Conservation (phyloP, 2,113 vertebrate species). For the Physeter macrocephalus region DNA sequence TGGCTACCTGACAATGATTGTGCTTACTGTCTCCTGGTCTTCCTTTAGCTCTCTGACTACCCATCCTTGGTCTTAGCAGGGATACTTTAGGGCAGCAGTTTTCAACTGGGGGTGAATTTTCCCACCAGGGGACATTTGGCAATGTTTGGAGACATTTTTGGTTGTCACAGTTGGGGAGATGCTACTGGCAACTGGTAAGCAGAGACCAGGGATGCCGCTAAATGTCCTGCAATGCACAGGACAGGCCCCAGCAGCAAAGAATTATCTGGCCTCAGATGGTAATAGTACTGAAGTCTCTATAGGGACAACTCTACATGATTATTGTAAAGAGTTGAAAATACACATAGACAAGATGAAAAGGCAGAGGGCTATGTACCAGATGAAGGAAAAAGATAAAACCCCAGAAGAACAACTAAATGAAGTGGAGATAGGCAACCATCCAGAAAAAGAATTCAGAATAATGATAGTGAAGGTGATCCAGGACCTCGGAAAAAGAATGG, state of each 20-base stretch:
- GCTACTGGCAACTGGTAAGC: neutral
- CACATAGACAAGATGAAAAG: neutral
- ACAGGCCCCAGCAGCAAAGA: neutral
- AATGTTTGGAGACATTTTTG: neutral
- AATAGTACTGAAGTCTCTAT: neutral
- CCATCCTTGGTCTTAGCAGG: neutral
- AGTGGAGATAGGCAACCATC: too few species aligned
- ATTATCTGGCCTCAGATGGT: neutral
- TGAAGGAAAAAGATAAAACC: too few species aligned
- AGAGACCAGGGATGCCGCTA: neutral
- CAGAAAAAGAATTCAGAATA: too few species aligned
- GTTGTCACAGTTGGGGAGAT: neutral
- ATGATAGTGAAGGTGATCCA: too few species aligned
- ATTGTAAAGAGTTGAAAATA: neutral
- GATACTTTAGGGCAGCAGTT: neutral
- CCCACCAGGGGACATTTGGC: neutral
- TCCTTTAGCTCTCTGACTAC: neutral
- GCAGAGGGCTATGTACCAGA: too few species aligned
- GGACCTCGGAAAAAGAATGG: too few species aligned
- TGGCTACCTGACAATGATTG: fast-evolving
- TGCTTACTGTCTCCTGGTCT: neutral
- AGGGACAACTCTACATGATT: neutral
- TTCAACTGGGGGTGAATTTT: neutral
- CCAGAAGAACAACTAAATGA: too few species aligned
- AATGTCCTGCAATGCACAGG: neutral